These are phyloP conservation scores for Dromococcyx pavoninus DNA, from an alignment of 2,797 vertebrate species.

Conservation along the genomic window DNA sequence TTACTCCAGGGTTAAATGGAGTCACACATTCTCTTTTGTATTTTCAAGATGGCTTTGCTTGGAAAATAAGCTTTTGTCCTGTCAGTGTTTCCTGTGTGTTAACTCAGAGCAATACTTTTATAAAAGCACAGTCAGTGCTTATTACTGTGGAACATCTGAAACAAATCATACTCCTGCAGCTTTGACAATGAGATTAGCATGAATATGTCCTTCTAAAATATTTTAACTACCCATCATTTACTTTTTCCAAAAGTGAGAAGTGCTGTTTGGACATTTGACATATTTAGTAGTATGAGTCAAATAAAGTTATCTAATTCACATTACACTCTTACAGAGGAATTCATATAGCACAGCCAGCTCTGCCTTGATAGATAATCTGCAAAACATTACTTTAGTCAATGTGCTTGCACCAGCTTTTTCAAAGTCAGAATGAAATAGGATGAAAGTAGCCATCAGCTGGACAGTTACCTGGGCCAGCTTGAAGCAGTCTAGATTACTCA, in stretches of 20 bases:
- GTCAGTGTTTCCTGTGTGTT: background rate
- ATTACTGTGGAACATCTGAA: conserved; percentile 13
- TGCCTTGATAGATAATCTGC: background rate
- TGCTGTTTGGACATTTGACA: background rate
- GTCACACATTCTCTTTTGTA: background rate
- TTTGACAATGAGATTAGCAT: background rate
- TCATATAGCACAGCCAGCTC: background rate
- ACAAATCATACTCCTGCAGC: background rate
- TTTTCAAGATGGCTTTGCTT: background rate
- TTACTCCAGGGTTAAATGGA: background rate
- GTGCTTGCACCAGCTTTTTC: background rate
- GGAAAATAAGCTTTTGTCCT: conserved; percentile 18
- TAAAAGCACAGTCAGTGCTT: background rate
- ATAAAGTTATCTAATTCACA: background rate
- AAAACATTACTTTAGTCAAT: background rate
- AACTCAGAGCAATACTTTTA: conserved; percentile 28
- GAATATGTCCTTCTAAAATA: background rate
- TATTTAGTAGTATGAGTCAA: background rate
- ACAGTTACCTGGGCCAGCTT: background rate
- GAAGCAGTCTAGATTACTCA: background rate
- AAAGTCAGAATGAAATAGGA: conserved; percentile 1
- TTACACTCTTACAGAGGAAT: background rate
- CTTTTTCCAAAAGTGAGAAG: background rate
- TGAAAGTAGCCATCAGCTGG: background rate
- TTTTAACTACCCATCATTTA: background rate